Percentiles rank a stretch among this genome's conserved stretches.
phyloP scores from a whole-genome alignment of 2,888 invertebrate species.

The Strigamia maritima region DNA sequence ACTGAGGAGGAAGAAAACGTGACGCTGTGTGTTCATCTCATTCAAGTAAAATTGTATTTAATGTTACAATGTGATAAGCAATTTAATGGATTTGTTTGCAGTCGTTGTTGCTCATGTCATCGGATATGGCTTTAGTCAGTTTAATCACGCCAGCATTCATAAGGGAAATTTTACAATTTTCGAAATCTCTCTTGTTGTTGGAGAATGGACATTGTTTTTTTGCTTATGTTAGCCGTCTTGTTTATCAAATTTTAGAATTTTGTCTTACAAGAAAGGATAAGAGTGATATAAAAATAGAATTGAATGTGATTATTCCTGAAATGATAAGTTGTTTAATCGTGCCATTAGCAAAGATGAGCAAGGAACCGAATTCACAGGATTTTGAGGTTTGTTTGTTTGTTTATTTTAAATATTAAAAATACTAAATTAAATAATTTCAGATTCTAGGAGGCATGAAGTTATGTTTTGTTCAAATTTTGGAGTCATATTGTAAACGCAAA shows the following conservation, averaged over 20 bases:
- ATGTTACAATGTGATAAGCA: neutral
- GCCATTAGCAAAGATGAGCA: neutral
- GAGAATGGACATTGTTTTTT: neutral
- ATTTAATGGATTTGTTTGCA: neutral
- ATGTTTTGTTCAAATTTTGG: neutral
- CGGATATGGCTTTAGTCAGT: neutral
- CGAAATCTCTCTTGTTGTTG: neutral
- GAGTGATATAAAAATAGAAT: neutral
- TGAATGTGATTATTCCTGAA: neutral
- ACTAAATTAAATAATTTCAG: neutral
- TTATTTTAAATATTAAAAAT: too few species aligned
- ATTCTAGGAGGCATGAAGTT: neutral
- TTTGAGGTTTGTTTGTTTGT: too few species aligned
- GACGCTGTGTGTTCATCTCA: neutral
- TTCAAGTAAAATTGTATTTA: neutral
- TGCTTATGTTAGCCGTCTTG: neutral
- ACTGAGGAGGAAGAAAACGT: neutral
- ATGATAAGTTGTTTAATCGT: neutral
- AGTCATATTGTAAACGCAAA: neutral
- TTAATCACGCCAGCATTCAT: neutral
- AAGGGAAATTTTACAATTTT: neutral
- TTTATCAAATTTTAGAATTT: neutral
- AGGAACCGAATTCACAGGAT: too few species aligned
- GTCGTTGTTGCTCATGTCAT: neutral
- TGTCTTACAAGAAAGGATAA: neutral